Evolutionary conservation across 92 coral and sea anemone genomes (phyloP), one percentile per base, ranked within the genome.

Genomic region (Epizoanthus scotinus): DNA sequence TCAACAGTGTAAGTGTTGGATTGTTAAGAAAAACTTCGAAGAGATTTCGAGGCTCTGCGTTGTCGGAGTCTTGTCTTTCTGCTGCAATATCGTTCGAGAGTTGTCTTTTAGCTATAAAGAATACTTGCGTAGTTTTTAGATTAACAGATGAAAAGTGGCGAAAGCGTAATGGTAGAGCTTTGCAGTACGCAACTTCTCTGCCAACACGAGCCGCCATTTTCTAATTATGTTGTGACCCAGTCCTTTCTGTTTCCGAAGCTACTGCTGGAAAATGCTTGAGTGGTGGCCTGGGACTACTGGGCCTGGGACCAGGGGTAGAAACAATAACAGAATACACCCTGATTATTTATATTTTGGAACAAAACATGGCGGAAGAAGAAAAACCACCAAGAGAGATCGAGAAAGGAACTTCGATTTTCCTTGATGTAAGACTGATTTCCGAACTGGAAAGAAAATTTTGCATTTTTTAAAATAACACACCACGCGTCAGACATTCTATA

Each of bases 21-120:
- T 96, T 90, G 21, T 63, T 85, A 25, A 88, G 84, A 63, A 86
- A 96, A 56, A 91, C 94, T 82, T 96, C 99, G 59, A 96, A 84
- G 21, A 96, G 86, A 52, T 86, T 96, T 83, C 82, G 89, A 0
- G 92, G 78, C 18, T 49, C 82, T 2, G 25, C 20, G 18, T 27
- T 67, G 29, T 68, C 68, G 26, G 61, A 17, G 44, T 31, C 85
- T 38, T 67, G 85, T 17, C 85, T 86, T 54, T 83, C 84, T n/a
- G 74, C 63, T 21, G 56, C 78, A 31, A 63, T n/a, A 6, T 68
- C 84, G 22, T 52, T 27, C 65, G 22, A 58, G 28, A 77, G 78
- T 83, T 34, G 87, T 58, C 83, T 44, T 57, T 83, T 77, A 15
- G 74, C 57, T 49, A 57, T 36, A 7, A 58, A 75, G 8, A 59